Evolutionary conservation across 2,797 vertebrate genomes (phyloP), one percentile per base, ranked within the genome.

Genomic region (Uromys caudimaculatus): DNA sequence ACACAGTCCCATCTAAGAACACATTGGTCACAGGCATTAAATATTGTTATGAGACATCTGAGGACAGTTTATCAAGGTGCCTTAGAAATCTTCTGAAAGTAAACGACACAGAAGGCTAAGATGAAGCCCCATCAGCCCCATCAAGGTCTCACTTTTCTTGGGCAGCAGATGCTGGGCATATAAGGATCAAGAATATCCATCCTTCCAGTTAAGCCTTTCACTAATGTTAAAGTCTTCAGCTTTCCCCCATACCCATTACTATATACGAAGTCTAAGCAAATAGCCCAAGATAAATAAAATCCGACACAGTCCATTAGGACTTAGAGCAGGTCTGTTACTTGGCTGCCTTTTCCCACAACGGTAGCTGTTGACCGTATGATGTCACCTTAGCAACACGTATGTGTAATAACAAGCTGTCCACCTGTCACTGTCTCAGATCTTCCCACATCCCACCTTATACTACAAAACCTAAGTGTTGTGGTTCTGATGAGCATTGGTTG

Each of bases 371-470:
- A 23, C 17, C 38, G 3, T 88, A 41, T 56, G 4, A 90, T 27
- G 24, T 19, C 82, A 35, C 29, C 62, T 4, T 3, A 38, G 62
- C 1, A 1, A 2, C 6, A 21, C 6, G 7, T 12, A 0, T 10
- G 13, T 13, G 35, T 19, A 38, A 41, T 23, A 38, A n/a, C 50
- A 60, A 44, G 44, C 47, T 82, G 2, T 44, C 86, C 16, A 2
- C 21, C 21, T 44, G 38, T 64, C 14, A 12, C 44, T 0, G 9
- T 23, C 24, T n/a, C 60, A 6, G 4, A 0, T 79, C 32, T 14
- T 35, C 44, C 47, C 11, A 17, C 1, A 3, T 50, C 50, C n/a
- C 12, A n/a, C n/a, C 47, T 82, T 75, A 32, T 3, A 4, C 32
- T 27, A 47, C 8, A 6, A 13, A 54, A 44, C 35, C 62, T 83